Evolutionary conservation across 2,113 vertebrate species (phyloP).

Genomic region (Cyanoliseus patagonus): DNA sequence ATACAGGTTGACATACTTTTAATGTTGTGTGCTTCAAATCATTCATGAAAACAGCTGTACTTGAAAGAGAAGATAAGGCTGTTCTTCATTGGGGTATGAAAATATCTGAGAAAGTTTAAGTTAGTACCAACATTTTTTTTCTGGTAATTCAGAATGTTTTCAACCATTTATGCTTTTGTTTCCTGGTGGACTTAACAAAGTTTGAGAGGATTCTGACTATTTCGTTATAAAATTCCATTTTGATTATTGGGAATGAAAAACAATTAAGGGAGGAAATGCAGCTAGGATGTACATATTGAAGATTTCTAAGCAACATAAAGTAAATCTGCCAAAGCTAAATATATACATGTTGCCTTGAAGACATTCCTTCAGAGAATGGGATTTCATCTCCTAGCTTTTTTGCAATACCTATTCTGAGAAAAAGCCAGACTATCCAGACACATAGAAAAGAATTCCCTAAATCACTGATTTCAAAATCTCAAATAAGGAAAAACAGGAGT

Average conservation of each 20-base stretch:
- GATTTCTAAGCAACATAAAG: neutral
- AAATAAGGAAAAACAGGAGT: neutral
- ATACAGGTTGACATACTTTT: neutral
- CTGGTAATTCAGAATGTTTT: neutral
- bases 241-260: neutral
- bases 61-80: neutral
- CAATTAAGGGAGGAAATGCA: neutral
- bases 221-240: neutral
- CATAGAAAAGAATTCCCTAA: neutral
- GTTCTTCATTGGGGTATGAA: neutral
- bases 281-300: neutral
- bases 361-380: neutral
- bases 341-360: neutral
- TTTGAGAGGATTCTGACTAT: neutral
- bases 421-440: neutral
- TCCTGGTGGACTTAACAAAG: neutral
- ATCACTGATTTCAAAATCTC: neutral
- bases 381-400: neutral
- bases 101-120: neutral
- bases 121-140: neutral
- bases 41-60: neutral
- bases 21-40: neutral
- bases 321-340: neutral
- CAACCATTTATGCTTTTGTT: neutral
- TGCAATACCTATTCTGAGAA: neutral